Base-by-base conservation (phyloP, 2,888 invertebrate species). In the Drosophila ochracea region DNA sequence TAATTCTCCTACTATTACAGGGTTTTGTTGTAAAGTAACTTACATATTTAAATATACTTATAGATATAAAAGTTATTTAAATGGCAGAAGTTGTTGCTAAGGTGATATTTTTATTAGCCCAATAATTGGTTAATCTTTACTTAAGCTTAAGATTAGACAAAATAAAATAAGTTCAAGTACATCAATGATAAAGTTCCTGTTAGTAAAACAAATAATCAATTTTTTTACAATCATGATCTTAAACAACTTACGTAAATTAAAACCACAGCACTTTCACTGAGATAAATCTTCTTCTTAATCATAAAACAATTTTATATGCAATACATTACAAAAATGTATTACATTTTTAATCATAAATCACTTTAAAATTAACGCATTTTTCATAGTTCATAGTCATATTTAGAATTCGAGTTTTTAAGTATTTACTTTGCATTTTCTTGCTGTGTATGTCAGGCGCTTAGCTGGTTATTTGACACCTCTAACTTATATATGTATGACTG, bases 391-490 rank as follows among this genome's bases (percentile, higher is more conserved):
- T 21, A 21, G 7, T 47, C 13, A 2, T 47, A 4, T 47, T 21
- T 13, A 13, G 21, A 47, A 13, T 13, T 47, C 3, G 30, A 19
- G n/a, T 11, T 31, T 16, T 13, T 11, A n/a, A 10, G 7, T 21
- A 6, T 6, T 6, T 13, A 16, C 10, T 21, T 16, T 30, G 5
- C 2, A 35, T 49, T 57, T 73, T 58, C 21, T 54, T 21, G 7
- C n/a, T 41, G 73, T 73, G 68, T 35, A 43, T 31, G 28, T 41
- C 66, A 73, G 63, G 66, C 70, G 76, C 76, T 82, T 67, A 79
- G 82, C 67, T 81, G 67, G 86, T 78, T 68, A 85, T 77, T 79
- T 79, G 83, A 85, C 86, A 85, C 85, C 85, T 83, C 72, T 70
- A 43, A 61, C 76, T 54, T 31, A 13, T 25, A 39, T 19, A 37